Conservation (phyloP, 2,888 invertebrate genomes). For the Papilio protenor region DNA sequence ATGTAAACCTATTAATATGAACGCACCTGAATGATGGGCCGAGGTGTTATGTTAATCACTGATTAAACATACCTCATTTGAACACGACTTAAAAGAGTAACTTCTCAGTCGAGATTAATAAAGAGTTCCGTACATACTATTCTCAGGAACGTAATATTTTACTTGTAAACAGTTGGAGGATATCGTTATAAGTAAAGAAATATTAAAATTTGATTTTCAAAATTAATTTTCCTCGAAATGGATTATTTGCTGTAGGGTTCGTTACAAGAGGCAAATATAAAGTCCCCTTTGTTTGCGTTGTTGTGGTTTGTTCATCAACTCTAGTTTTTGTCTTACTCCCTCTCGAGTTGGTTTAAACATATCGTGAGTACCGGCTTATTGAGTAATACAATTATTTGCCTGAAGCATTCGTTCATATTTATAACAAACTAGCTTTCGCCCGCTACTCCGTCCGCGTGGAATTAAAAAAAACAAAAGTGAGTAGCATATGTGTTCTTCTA, state of each 20-base stretch:
- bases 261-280: conserved; percentile 34
- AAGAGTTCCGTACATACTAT: neutral
- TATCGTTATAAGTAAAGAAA: neutral
- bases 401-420: neutral
- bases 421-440: no score
- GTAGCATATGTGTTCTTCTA: no score
- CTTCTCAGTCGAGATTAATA: neutral
- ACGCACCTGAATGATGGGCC: conserved; percentile 61
- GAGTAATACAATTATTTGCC: neutral
- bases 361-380: neutral
- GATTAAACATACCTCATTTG: conserved; percentile 61
- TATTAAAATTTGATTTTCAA: neutral
- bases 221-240: neutral
- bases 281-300: conserved; percentile 33
- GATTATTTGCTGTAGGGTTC: conserved; percentile 47
- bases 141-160: neutral
- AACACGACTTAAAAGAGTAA: conserved; percentile 46
- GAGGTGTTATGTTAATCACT: conserved; percentile 73
- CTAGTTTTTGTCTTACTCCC: conserved; percentile 22
- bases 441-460: no score
- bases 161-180: neutral
- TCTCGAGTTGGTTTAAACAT: conserved; percentile 1
- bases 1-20: conserved; percentile 80
- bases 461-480: no score
- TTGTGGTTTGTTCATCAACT: conserved; percentile 34